These are phyloP conservation scores for Acinonyx jubatus DNA, from an alignment of 2,113 vertebrate species.

Conservation along the genomic window DNA sequence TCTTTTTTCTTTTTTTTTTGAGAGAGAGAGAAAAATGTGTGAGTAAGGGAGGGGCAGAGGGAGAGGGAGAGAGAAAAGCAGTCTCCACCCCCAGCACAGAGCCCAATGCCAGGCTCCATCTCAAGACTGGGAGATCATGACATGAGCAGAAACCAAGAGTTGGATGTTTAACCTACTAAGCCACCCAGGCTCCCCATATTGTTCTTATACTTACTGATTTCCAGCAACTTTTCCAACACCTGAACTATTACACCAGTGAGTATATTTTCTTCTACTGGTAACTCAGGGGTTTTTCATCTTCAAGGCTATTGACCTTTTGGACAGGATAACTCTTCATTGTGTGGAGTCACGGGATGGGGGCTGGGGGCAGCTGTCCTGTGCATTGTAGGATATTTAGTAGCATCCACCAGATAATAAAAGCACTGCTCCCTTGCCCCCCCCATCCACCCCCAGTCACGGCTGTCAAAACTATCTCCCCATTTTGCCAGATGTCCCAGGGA, in stretches of 20 bases:
- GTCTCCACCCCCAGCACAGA: no score
- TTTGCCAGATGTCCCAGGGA: background rate
- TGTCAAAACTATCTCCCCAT: background rate
- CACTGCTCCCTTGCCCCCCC: background rate
- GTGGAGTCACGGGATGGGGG: no score
- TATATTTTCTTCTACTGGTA: background rate
- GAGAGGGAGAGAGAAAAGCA: no score
- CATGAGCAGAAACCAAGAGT: no score
- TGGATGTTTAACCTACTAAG: no score
- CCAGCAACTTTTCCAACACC: background rate
- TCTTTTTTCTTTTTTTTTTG: no score
- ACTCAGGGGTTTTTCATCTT: background rate
- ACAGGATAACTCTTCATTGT: background rate
- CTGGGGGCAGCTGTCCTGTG: background rate
- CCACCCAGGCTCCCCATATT: background rate
- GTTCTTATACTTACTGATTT: background rate
- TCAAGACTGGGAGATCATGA: no score
- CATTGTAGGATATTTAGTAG: background rate
- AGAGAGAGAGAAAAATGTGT: no score
- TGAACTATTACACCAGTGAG: background rate
- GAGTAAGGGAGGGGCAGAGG: no score
- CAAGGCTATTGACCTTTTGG: background rate
- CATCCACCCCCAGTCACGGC: background rate
- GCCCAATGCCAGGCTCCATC: no score
- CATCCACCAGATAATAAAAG: background rate